Base-by-base conservation (phyloP, 2,113 vertebrate genomes). In the Polyodon spathula region DNA sequence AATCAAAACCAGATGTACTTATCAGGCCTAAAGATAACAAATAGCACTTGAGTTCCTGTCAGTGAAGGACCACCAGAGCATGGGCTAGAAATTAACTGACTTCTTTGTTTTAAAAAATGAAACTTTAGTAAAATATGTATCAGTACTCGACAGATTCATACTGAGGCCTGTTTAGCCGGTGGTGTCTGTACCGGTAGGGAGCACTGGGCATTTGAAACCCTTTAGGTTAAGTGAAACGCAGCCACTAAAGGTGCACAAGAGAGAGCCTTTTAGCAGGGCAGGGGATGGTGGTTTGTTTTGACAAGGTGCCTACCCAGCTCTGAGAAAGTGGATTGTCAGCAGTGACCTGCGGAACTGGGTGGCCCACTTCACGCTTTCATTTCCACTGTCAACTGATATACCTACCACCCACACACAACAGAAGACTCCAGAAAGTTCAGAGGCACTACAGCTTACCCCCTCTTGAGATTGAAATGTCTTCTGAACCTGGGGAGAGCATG, bases 1-100 rank as follows among this genome's bases (percentile, higher is more conserved):
- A 95, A 96, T 93, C 85, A 88, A 91, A 97, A 97, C 92, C 95
- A 97, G 93, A 97, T 97, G 94, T 88, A 78, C 88, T 89, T 91
- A 90, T 91, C 91, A 75, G 82, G 81, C 77, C 86, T 88, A 93
- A 94, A 91, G 90, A 96, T 88, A 97, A 95, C 92, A 97, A 93
- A 93, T 85, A 92, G 84, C 69, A 67, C 81, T 83, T 81, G 79
- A 87, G 81, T 85, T 90, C 84, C 86, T 87, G 84, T 87, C 79
- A 77, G 88, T 77, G 78, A 80, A 70, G 80, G 91, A 95, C 93
- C 92, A 92, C 92, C 90, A 12, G 81, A 80, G 85, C 76, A 84
- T 86, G 80, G 83, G 73, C 78, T 68, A 74, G 75, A 64, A 75
- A 75, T 44, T 44, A 8, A 71, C 63, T 79, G 63, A 69, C 78